Conservation (phyloP, 2,797 vertebrate genomes). For the Phoxinus dragarum region DNA sequence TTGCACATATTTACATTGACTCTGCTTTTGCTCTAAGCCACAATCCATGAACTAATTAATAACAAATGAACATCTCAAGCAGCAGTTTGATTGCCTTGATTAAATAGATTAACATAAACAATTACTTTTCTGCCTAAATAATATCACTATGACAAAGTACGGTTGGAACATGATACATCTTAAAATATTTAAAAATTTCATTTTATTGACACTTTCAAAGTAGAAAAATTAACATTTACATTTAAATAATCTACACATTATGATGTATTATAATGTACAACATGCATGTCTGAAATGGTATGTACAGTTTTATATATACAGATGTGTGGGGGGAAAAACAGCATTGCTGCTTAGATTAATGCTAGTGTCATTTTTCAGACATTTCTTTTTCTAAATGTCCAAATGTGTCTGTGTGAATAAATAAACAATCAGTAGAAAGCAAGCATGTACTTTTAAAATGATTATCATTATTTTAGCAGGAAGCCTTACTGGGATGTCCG, state of each 20-base stretch:
- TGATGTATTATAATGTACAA: constrained; percentile 70
- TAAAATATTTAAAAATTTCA: constrained; percentile 61
- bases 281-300: constrained; percentile 72
- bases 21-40: background rate
- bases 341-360: constrained; percentile 27
- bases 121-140: background rate
- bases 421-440: constrained; percentile 47
- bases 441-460: constrained; percentile 42
- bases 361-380: constrained; percentile 16
- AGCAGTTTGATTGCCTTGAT: background rate
- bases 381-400: constrained; percentile 37
- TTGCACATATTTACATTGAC: constrained; percentile 6
- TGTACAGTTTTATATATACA: constrained; percentile 66
- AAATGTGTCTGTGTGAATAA: constrained; percentile 45
- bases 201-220: constrained; percentile 77
- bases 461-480: background rate
- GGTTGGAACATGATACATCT: constrained; percentile 54
- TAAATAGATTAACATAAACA: background rate
- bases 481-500: constrained; percentile 81
- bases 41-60: background rate
- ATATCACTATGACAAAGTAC: constrained; percentile 31
- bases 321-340: constrained; percentile 51
- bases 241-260: constrained; percentile 80
- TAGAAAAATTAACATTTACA: constrained; percentile 68
- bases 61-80: background rate